phyloP scores from a whole-genome alignment of 2,113 vertebrate species.

The Lota lota region DNA sequence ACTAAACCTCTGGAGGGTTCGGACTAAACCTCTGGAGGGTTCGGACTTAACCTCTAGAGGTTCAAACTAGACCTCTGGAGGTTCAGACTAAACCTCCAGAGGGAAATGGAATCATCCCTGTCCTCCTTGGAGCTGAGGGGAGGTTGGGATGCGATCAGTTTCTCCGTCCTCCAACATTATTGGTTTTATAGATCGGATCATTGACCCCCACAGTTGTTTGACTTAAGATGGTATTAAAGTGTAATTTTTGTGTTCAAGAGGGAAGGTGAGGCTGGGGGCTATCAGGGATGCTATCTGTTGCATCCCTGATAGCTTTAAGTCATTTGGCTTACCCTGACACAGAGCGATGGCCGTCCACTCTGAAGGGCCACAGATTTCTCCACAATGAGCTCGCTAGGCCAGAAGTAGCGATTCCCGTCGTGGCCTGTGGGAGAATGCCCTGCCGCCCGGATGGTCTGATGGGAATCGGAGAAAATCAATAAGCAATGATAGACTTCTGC shows the following conservation, averaged over 20 bases:
- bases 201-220: conserved; percentile 32
- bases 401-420: conserved; percentile 45
- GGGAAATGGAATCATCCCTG: too few species aligned
- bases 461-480: conserved; percentile 72
- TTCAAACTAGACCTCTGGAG: too few species aligned
- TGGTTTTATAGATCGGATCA: conserved; percentile 46
- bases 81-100: too few species aligned
- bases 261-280: not conserved
- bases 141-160: not conserved
- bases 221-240: conserved; percentile 11
- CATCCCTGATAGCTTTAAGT: conserved; percentile 70
- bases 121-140: too few species aligned
- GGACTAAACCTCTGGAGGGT: too few species aligned
- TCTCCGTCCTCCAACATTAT: conserved; percentile 28
- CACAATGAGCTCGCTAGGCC: conserved; percentile 42
- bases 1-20: too few species aligned
- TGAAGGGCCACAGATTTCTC: conserved; percentile 46
- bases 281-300: conserved; percentile 54
- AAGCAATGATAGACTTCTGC: conserved; percentile 77
- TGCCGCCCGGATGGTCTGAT: conserved; percentile 64
- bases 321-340: conserved; percentile 69
- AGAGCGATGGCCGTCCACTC: conserved; percentile 51
- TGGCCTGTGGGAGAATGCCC: conserved; percentile 53
- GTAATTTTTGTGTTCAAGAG: conserved; percentile 42
- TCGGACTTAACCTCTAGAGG: too few species aligned